phyloP scores from a whole-genome alignment of 35 echinoderm and acorn worm genomes.

The Acanthaster planci region DNA sequence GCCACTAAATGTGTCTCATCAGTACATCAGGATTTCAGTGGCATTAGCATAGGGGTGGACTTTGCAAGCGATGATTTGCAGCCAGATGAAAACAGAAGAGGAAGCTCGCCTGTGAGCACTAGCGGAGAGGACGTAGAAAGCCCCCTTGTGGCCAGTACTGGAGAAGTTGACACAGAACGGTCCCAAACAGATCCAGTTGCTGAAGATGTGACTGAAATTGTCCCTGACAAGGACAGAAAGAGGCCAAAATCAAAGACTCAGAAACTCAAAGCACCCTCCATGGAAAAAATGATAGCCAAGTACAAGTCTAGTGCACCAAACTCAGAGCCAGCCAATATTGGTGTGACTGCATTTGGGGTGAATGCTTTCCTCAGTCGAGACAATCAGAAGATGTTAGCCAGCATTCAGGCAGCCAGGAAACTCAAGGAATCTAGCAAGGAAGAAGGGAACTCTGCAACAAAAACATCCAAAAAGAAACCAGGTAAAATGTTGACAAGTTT shows the following conservation, averaged over 20 bases:
- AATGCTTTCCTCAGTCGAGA: slow-evolving; percentile 78
- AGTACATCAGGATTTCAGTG: slow-evolving; percentile 77
- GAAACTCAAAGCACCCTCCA: slow-evolving; percentile 5
- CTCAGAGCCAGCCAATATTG: not conserved
- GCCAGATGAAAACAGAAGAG: slow-evolving; percentile 22
- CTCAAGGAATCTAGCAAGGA: slow-evolving; percentile 9
- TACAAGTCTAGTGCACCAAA: slow-evolving; percentile 5
- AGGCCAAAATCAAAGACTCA: not conserved
- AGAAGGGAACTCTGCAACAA: not conserved
- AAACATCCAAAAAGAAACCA: slow-evolving; percentile 7
- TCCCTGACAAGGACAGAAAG: not conserved
- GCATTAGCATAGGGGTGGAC: slow-evolving; percentile 66
- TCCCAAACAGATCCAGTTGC: not conserved
- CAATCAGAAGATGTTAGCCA: slow-evolving; percentile 65
- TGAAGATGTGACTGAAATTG: slow-evolving; percentile 1
- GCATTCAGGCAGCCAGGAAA: slow-evolving; percentile 45
- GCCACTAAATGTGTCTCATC: slow-evolving; percentile 16
- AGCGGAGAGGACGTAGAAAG: slow-evolving; percentile 4
- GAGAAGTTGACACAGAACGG: slow-evolving; percentile 1
- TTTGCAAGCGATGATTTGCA: slow-evolving; percentile 68
- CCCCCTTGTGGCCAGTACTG: not conserved
- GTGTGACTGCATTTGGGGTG: slow-evolving; percentile 62
- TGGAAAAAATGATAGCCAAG: not conserved
- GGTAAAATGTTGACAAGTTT: too few species aligned
- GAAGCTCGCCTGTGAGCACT: not conserved